Evolutionary conservation across 2,888 invertebrate species (phyloP).

Genomic region (Lampropteryx suffumata): DNA sequence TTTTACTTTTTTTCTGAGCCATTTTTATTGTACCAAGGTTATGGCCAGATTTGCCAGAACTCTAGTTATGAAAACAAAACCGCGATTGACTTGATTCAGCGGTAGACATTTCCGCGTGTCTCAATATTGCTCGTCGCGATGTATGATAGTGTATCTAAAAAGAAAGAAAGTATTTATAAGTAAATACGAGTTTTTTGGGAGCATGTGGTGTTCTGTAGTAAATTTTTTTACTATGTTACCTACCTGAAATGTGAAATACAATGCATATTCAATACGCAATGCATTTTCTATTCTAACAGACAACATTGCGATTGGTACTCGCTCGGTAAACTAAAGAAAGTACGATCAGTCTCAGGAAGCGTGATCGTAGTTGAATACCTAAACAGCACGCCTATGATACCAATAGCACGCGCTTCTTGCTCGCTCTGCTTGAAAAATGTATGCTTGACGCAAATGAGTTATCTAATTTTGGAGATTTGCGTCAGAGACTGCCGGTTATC

Average conservation of each 20-base stretch:
- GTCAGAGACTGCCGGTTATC: conserved; percentile 74
- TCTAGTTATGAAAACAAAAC: not conserved
- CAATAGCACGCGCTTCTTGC: conserved; percentile 70
- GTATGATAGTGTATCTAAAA: too few species aligned
- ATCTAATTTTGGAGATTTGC: conserved; percentile 81
- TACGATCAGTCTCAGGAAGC: conserved; percentile 54
- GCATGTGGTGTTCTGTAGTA: too few species aligned
- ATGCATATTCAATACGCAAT: conserved; percentile 19
- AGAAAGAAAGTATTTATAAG: too few species aligned
- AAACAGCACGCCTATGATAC: conserved; percentile 54
- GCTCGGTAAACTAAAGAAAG: conserved; percentile 58
- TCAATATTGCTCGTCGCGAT: too few species aligned
- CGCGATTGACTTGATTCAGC: conserved; percentile 14
- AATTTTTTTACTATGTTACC: too few species aligned
- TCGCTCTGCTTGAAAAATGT: conserved; percentile 76
- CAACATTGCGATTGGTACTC: conserved; percentile 47
- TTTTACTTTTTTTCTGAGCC: too few species aligned
- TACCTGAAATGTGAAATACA: too few species aligned
- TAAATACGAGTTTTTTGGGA: too few species aligned
- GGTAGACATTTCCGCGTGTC: too few species aligned
- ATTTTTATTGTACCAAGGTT: conserved; percentile 72
- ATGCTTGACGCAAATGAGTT: conserved; percentile 82
- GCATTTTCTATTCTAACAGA: conserved; percentile 33
- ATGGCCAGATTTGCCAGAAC: conserved; percentile 51
- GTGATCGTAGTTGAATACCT: conserved; percentile 45